Evolutionary conservation across 2,113 vertebrate genomes (phyloP).

Genomic region (Agapornis roseicollis): DNA sequence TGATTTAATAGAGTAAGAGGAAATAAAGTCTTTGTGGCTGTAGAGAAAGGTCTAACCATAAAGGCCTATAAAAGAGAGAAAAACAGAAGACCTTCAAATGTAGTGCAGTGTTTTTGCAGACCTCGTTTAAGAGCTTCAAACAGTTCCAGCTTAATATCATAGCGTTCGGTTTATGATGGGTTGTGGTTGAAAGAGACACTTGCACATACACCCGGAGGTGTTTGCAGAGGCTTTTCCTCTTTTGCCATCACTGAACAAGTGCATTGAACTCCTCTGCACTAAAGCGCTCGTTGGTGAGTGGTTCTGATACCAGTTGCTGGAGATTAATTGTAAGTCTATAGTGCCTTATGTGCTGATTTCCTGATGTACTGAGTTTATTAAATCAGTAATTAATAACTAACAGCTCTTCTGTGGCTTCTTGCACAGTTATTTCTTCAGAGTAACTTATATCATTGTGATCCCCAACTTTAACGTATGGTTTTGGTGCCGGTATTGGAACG

Average conservation of each 20-base stretch:
- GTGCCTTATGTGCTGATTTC: neutral
- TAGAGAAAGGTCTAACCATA: neutral
- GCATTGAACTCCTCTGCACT: neutral
- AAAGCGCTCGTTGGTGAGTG: neutral
- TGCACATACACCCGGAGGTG: fast-evolving
- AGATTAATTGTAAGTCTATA: neutral
- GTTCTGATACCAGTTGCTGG: neutral
- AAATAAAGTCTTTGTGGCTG: neutral
- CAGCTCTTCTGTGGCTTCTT: neutral
- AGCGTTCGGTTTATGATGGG: neutral
- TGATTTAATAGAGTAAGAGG: neutral
- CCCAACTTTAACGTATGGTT: neutral
- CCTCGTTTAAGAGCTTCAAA: neutral
- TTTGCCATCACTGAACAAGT: neutral
- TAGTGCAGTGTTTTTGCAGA: neutral
- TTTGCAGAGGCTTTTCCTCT: neutral
- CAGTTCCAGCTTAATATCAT: neutral
- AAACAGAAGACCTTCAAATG: neutral
- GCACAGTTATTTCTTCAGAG: neutral
- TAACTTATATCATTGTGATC: neutral
- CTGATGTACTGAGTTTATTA: neutral
- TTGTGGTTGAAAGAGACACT: neutral
- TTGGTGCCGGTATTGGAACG: neutral
- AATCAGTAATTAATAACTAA: neutral
- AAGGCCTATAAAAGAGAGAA: neutral